Base-by-base conservation (phyloP, 2,797 vertebrate species). In the Gephyroberyx darwinii region DNA sequence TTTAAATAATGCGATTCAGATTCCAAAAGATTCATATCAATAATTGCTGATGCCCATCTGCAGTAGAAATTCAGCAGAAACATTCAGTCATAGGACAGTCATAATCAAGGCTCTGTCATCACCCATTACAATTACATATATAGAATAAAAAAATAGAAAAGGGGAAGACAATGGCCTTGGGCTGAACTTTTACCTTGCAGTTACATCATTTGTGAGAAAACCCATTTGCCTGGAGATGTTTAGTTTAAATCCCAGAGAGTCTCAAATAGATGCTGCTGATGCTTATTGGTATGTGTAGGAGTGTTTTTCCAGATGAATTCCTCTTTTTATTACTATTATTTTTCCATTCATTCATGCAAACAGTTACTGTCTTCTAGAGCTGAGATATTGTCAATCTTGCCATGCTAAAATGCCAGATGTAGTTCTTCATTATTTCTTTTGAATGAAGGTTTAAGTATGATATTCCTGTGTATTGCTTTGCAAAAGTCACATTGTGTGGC, bases 121-220 rank as follows among this genome's bases (percentile, higher is more conserved):
- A 8, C 62, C 81, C 69, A 81, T 87, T 82, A 82, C 81, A 81
- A 75, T 47, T 22, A 63, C 52, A 74, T 74, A 9, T 31, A 22
- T n/a, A 65, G 43, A 65, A 51, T 63, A 51, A 71, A 81, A 81
- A 50, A 52, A 35, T 1, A 55, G 56, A 74, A 67, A 61, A 50
- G 20, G 16, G 30, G 43, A 43, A 71, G 67, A 66, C 45, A 50
- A 31, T 8, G 56, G 64, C 84, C 86, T 48, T 0, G 0, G 78
- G 80, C 61, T 85, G 80, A 90, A 85, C 86, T 54, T 82, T 84
- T 84, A 86, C 84, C 82, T 82, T 26, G 12, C 16, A 5, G 55
- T 84, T 74, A 80, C 77, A 80, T 84, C 71, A 55, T 61, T 64
- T 33, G 4, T 16, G 51, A 67, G 64, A 66, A 30, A 43, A 48